These are phyloP conservation scores for Acronicta alni DNA, from an alignment of 2,888 invertebrate species.

Conservation along the genomic window DNA sequence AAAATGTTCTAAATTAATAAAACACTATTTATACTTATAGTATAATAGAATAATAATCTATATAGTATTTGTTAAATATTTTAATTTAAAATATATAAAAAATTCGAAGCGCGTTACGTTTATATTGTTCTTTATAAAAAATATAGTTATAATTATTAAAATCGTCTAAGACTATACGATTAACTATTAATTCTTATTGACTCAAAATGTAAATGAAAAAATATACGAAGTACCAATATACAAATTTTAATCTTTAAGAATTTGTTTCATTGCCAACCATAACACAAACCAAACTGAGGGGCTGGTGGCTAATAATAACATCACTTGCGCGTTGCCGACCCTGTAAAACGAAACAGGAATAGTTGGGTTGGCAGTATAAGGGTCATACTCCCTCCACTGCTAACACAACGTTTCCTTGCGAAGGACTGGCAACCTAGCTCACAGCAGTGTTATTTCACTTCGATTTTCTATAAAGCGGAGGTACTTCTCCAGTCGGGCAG, in stretches of 20 bases:
- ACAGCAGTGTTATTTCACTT: too few species aligned
- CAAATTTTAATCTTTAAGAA: constrained; percentile 87
- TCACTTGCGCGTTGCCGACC: too few species aligned
- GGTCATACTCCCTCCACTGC: too few species aligned
- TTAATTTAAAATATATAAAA: constrained; percentile 74
- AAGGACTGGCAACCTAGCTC: too few species aligned
- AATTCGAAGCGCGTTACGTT: constrained; percentile 77
- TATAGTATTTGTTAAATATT: constrained; percentile 84
- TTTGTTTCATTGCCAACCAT: constrained; percentile 62
- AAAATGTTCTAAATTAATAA: constrained; percentile 80
- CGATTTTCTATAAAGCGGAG: too few species aligned
- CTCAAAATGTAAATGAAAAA: constrained; percentile 87
- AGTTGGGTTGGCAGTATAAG: too few species aligned
- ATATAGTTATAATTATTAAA: constrained; percentile 69
- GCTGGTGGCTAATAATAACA: too few species aligned
- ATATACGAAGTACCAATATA: constrained; percentile 90
- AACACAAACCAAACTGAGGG: too few species aligned
- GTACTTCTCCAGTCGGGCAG: too few species aligned
- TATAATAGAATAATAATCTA: constrained; percentile 75
- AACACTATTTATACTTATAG: constrained; percentile 74
- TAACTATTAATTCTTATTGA: constrained; percentile 85
- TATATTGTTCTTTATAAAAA: constrained; percentile 79
- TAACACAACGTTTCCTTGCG: too few species aligned
- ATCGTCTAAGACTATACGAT: constrained; percentile 82
- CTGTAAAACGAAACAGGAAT: too few species aligned